Conservation (phyloP, 2,888 invertebrate species). For the Acholoe squamosa region DNA sequence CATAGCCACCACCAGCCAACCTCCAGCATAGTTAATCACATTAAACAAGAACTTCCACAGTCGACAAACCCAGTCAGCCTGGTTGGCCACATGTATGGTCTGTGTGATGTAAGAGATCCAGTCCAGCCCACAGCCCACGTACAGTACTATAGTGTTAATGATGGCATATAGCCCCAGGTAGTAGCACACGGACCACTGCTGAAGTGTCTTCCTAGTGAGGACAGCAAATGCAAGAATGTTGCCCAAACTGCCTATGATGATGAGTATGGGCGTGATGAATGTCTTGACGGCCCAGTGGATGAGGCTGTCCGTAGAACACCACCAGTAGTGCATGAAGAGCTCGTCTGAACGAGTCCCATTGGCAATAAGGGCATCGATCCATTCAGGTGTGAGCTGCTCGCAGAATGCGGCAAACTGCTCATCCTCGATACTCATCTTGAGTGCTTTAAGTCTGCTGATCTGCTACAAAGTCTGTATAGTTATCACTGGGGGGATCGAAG, state of each 20-base stretch:
- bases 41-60: constrained; percentile 78
- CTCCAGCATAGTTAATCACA: constrained; percentile 76
- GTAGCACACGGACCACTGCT: constrained; percentile 76
- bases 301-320: constrained; percentile 41
- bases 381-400: neutral
- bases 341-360: constrained; percentile 30
- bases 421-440: neutral
- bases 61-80: constrained; percentile 78
- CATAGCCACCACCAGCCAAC: constrained; percentile 80
- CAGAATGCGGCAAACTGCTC: constrained; percentile 37
- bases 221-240: constrained; percentile 75
- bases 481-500: too few relatives aligned
- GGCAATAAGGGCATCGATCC: neutral
- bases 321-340: constrained; percentile 61
- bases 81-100: constrained; percentile 73
- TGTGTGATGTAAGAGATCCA: constrained; percentile 77
- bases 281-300: constrained; percentile 46
- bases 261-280: constrained; percentile 73
- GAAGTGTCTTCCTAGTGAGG: constrained; percentile 73
- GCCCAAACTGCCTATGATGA: constrained; percentile 77
- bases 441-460: too few relatives aligned
- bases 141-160: constrained; percentile 75
- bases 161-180: constrained; percentile 77
- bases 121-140: constrained; percentile 75
- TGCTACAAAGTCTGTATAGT: too few relatives aligned